Percentiles rank a stretch among this genome's conserved stretches.
These are phyloP conservation scores for Talpa occidentalis DNA, from an alignment of 2,113 vertebrate genomes.

Conservation along the genomic window DNA sequence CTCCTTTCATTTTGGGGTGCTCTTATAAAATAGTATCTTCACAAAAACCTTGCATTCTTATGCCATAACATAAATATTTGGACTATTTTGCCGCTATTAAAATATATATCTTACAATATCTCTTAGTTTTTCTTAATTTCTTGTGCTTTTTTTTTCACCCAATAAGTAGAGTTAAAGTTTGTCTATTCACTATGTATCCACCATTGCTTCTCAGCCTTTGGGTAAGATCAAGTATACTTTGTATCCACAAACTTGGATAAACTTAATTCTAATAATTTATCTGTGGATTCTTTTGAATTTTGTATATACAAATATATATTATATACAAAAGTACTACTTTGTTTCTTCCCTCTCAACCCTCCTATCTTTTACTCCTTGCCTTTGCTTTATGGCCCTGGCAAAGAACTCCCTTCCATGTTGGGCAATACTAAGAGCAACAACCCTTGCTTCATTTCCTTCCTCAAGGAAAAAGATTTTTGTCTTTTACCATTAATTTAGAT, in stretches of 20 bases:
- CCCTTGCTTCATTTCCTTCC: background rate
- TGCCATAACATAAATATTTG: background rate
- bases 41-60: background rate
- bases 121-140: background rate
- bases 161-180: slow-evolving; percentile 2
- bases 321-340: background rate
- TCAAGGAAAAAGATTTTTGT: background rate
- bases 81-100: background rate
- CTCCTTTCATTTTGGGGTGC: background rate
- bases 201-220: background rate
- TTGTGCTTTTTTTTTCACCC: background rate
- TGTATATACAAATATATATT: background rate
- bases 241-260: background rate
- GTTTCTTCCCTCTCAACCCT: background rate
- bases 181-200: background rate
- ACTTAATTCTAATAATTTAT: background rate
- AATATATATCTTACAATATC: background rate
- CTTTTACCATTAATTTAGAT: background rate
- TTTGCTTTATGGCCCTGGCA: background rate
- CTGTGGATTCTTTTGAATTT: background rate
- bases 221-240: background rate
- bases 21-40: background rate
- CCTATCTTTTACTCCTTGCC: background rate
- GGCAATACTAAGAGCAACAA: background rate
- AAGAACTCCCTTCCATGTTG: background rate